Percentiles rank a stretch among this genome's conserved stretches.
Conservation (phyloP, 2,113 vertebrate species). For the Anarrhichthys ocellatus region DNA sequence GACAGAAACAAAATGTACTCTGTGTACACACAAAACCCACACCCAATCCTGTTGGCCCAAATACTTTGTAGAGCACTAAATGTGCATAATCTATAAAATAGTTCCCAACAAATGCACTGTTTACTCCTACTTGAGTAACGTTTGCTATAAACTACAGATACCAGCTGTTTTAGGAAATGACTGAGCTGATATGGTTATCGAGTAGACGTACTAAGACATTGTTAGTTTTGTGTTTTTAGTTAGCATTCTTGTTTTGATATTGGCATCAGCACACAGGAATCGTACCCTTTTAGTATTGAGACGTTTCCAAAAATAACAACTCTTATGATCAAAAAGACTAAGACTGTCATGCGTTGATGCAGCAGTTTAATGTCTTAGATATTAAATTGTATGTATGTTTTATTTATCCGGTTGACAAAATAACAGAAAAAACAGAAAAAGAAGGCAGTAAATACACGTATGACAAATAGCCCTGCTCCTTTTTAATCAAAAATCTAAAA, state of each 20-base stretch:
- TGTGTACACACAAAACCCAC: no score
- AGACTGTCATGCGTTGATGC: not conserved
- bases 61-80: no score
- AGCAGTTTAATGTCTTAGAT: not conserved
- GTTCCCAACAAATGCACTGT: no score
- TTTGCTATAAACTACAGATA: no score
- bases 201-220: no score
- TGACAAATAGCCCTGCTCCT: no score
- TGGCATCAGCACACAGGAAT: not conserved
- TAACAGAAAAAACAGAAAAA: not conserved
- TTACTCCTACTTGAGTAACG: no score
- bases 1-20: no score
- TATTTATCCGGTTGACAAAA: not conserved
- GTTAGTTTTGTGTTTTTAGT: not conserved
- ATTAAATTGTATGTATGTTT: not conserved
- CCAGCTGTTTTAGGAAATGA: no score
- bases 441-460: not conserved
- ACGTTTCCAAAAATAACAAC: not conserved
- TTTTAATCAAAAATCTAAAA: not conserved
- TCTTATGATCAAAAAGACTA: not conserved
- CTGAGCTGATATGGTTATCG: no score
- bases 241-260: not conserved
- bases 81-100: no score
- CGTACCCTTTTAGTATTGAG: not conserved
- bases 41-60: not conserved